phyloP scores from a whole-genome alignment of 2,113 vertebrate genomes.

The Willisornis vidua region DNA sequence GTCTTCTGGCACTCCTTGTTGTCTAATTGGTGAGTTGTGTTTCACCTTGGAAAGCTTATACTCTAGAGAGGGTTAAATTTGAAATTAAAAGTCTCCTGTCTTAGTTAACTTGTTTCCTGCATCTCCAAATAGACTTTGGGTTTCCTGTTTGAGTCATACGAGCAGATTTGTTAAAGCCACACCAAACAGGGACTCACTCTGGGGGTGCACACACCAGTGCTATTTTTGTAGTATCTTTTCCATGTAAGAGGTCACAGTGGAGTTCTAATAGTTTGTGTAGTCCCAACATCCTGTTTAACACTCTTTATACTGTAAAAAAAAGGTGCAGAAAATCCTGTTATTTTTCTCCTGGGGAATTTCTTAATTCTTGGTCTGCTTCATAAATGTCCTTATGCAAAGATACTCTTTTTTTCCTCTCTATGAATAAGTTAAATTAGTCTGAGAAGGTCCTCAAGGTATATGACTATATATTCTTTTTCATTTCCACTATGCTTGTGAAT shows the following conservation, averaged over 20 bases:
- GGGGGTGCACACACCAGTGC: accelerated
- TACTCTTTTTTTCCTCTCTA: neutral
- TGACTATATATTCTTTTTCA: accelerated
- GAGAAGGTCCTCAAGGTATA: neutral
- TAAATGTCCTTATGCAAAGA: neutral
- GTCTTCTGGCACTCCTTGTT: neutral
- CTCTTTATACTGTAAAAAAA: neutral
- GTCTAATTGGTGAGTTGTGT: neutral
- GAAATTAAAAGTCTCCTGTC: neutral
- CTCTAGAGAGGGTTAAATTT: neutral
- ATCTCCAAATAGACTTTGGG: neutral
- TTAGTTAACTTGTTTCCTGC: neutral
- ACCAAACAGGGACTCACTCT: accelerated
- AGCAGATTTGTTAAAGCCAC: neutral
- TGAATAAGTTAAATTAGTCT: neutral
- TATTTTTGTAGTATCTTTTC: neutral
- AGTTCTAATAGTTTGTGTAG: neutral
- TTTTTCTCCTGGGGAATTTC: neutral
- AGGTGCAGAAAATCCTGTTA: neutral
- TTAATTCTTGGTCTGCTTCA: neutral
- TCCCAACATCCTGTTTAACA: neutral
- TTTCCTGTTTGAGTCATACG: neutral
- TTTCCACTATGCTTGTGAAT: neutral
- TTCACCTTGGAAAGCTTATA: neutral
- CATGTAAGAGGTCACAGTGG: neutral